A percentile compares a stretch with the other conserved stretches of the same genome.
phyloP scores from a whole-genome alignment of 2,888 invertebrate genomes.

The Cheilosia urbana region DNA sequence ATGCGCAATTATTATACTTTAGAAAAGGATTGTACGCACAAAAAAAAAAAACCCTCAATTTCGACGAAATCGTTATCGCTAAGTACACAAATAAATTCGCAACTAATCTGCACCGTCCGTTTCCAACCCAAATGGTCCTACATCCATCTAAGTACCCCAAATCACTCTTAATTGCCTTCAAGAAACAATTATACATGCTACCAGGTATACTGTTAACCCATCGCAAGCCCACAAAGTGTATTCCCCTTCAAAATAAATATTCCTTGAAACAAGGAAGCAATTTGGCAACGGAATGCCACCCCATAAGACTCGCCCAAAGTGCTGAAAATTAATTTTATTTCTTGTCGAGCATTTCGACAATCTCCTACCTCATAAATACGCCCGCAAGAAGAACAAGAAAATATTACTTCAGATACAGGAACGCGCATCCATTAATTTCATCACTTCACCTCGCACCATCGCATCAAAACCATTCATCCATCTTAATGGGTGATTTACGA shows the following conservation, averaged over 20 bases:
- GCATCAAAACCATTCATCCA: slow-evolving; percentile 45
- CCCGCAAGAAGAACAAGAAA: not conserved
- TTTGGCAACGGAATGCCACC: slow-evolving; percentile 33
- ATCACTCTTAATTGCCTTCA: too few species aligned
- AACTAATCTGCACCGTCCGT: too few species aligned
- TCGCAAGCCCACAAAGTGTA: not conserved
- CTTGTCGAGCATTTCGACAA: slow-evolving; percentile 40
- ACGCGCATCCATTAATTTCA: slow-evolving; percentile 47
- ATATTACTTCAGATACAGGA: slow-evolving; percentile 10
- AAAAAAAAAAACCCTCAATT: too few species aligned
- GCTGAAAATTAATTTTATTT: slow-evolving; percentile 61
- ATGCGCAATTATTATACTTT: too few species aligned
- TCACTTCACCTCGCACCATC: slow-evolving; percentile 2
- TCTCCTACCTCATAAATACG: slow-evolving; percentile 62
- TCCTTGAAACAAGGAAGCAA: slow-evolving; percentile 45
- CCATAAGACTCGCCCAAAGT: slow-evolving; percentile 31
- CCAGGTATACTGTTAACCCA: too few species aligned
- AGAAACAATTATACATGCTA: too few species aligned
- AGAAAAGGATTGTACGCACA: too few species aligned
- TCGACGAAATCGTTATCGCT: too few species aligned
- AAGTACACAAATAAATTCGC: too few species aligned
- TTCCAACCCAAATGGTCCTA: too few species aligned
- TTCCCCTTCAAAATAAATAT: slow-evolving; percentile 24
- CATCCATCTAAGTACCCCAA: too few species aligned
- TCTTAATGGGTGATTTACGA: slow-evolving; percentile 69